A percentile compares a stretch with the other conserved stretches of the same genome.
Conservation (phyloP, 2,113 vertebrate genomes). For the Silurus asotus region DNA sequence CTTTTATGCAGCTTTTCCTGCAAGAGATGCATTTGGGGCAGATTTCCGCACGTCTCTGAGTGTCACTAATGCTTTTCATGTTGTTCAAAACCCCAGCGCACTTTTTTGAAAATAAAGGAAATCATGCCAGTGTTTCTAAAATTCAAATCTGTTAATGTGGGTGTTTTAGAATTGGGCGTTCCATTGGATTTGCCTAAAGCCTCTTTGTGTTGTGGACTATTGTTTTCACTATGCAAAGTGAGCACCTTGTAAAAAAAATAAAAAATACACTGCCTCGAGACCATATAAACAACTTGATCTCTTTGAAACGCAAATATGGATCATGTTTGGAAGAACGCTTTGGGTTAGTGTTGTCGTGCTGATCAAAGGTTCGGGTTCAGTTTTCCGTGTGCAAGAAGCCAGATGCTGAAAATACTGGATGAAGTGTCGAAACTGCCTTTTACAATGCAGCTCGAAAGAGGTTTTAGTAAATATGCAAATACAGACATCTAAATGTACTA, state of each 20-base stretch:
- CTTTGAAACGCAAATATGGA: conserved; percentile 63
- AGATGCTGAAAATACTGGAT: conserved; percentile 37
- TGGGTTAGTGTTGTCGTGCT: conserved; percentile 18
- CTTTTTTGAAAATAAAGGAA: conserved; percentile 56
- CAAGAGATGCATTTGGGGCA: conserved; percentile 62
- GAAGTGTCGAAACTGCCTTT: conserved; percentile 17
- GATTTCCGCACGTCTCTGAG: conserved; percentile 60
- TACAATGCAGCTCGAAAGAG: not conserved
- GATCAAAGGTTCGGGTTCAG: conserved; percentile 35
- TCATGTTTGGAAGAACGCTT: conserved; percentile 46
- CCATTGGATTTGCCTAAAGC: conserved; percentile 67
- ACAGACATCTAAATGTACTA: not conserved
- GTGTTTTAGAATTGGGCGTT: conserved; percentile 63
- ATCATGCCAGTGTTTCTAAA: conserved; percentile 38
- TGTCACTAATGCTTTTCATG: conserved; percentile 64
- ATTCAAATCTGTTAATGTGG: conserved; percentile 61
- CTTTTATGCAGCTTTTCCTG: conserved; percentile 62
- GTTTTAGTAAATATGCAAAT: not conserved
- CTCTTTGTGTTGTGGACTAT: conserved; percentile 63
- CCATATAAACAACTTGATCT: conserved; percentile 64
- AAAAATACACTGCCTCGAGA: conserved; percentile 55
- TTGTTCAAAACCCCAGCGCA: conserved; percentile 58
- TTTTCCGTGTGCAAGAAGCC: conserved; percentile 8
- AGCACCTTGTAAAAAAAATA: conserved; percentile 54
- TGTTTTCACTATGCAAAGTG: conserved; percentile 35